These are phyloP conservation scores for Chaunax sp. DNA, from an alignment of 2,797 vertebrate species.

Conservation along the genomic window DNA sequence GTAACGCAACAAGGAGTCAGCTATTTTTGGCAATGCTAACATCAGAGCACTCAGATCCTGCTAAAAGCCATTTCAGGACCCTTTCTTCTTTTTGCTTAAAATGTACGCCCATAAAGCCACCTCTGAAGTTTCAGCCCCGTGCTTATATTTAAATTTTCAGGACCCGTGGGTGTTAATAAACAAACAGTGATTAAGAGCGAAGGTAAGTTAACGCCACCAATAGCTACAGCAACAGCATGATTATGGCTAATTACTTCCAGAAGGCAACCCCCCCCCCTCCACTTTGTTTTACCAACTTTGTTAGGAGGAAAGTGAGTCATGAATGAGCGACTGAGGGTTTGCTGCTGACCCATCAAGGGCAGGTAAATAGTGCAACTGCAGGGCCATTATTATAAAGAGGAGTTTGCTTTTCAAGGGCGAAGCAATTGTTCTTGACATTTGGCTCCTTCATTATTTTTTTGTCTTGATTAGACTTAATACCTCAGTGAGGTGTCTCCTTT, in stretches of 20 bases:
- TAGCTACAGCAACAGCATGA: slow-evolving; percentile 68
- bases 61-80: slow-evolving; percentile 24
- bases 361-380: slow-evolving; percentile 36
- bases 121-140: slow-evolving; percentile 45
- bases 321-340: slow-evolving; percentile 48
- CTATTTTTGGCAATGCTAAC: neutral
- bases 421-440: slow-evolving; percentile 59
- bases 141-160: slow-evolving; percentile 59
- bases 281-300: slow-evolving; percentile 66
- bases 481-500: slow-evolving; percentile 14
- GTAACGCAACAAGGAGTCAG: neutral
- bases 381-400: slow-evolving; percentile 37
- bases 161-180: slow-evolving; percentile 69
- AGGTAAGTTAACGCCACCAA: slow-evolving; percentile 67
- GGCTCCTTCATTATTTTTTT: slow-evolving; percentile 5
- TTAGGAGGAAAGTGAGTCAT: slow-evolving; percentile 56
- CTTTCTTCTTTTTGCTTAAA: slow-evolving; percentile 22
- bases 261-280: slow-evolving; percentile 57
- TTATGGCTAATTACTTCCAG: slow-evolving; percentile 78
- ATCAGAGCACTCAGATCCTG: neutral
- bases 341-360: slow-evolving; percentile 68
- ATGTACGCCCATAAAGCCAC: slow-evolving; percentile 39
- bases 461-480: slow-evolving; percentile 49
- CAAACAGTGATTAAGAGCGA: slow-evolving; percentile 72
- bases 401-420: slow-evolving; percentile 63